These are phyloP conservation scores for Lasioglossum calceatum DNA, from an alignment of 2,888 invertebrate genomes.

Conservation along the genomic window DNA sequence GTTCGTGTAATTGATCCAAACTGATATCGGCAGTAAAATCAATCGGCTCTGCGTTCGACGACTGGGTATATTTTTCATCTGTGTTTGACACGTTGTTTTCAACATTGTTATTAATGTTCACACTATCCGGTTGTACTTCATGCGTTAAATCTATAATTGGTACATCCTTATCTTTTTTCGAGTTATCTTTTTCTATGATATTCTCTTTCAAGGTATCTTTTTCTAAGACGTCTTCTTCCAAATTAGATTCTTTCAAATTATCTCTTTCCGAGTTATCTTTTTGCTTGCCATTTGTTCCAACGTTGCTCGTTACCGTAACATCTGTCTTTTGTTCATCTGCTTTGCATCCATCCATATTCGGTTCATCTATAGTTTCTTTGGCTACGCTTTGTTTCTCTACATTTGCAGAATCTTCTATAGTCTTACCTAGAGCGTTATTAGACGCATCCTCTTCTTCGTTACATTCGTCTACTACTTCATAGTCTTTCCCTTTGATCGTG, in stretches of 20 bases:
- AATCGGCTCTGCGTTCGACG: conserved; percentile 19
- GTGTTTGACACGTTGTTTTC: neutral
- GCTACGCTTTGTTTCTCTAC: neutral
- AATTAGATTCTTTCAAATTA: neutral
- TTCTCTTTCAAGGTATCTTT: neutral
- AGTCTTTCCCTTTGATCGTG: conserved; percentile 77
- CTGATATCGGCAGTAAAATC: conserved; percentile 68
- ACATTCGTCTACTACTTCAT: conserved; percentile 78
- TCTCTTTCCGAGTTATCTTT: neutral
- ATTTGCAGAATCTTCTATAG: neutral
- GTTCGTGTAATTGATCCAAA: conserved; percentile 64
- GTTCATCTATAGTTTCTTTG: neutral
- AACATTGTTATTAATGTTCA: neutral
- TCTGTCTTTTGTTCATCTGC: neutral
- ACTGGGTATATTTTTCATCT: neutral
- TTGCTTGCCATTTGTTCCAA: neutral
- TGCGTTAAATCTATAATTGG: neutral
- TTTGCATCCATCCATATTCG: neutral
- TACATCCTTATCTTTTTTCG: neutral
- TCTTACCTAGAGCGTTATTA: neutral
- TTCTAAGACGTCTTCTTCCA: neutral
- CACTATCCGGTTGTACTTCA: neutral
- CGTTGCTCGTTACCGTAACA: neutral
- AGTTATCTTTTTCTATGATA: neutral
- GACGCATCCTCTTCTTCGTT: conserved; percentile 70